Percentiles rank a stretch among this genome's conserved stretches.
Conservation (phyloP, 2,113 vertebrate genomes). For the Tretioscincus oriximinensis region DNA sequence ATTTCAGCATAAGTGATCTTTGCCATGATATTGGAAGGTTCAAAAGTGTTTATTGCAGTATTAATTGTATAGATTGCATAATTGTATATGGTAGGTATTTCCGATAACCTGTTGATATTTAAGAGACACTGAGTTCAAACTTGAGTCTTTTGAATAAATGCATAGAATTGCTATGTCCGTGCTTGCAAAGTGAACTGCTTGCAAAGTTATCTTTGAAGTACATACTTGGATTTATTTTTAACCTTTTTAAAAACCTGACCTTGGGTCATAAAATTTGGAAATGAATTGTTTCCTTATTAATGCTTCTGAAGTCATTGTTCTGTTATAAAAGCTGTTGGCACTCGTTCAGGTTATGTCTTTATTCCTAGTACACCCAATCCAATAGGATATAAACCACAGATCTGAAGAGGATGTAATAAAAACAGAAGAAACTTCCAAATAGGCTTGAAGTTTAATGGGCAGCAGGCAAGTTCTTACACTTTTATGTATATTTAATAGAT, state of each 20-base stretch:
- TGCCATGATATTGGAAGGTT: background rate
- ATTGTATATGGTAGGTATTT: background rate
- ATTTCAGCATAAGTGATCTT: background rate
- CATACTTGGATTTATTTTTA: conserved; percentile 1
- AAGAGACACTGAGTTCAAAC: background rate
- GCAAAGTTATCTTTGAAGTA: conserved; percentile 7
- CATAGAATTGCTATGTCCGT: background rate
- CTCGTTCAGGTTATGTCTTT: conserved; percentile 29
- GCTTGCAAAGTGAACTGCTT: conserved; percentile 10
- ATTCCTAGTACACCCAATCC: background rate
- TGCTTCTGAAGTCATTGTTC: conserved; percentile 61
- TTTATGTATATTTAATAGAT: background rate
- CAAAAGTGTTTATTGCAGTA: background rate
- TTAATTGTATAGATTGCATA: background rate
- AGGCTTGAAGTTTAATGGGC: background rate
- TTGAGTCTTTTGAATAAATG: background rate
- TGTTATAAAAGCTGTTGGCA: conserved; percentile 62
- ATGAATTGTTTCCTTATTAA: conserved; percentile 64
- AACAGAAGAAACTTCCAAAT: conserved; percentile 26
- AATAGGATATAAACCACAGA: conserved; percentile 1
- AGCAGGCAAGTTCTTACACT: background rate
- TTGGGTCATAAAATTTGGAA: conserved; percentile 59
- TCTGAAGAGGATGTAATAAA: conserved; percentile 30
- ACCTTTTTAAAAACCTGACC: conserved; percentile 45
- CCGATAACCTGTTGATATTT: too few species aligned